phyloP scores from a whole-genome alignment of 2,113 vertebrate species.

The Numida meleagris region DNA sequence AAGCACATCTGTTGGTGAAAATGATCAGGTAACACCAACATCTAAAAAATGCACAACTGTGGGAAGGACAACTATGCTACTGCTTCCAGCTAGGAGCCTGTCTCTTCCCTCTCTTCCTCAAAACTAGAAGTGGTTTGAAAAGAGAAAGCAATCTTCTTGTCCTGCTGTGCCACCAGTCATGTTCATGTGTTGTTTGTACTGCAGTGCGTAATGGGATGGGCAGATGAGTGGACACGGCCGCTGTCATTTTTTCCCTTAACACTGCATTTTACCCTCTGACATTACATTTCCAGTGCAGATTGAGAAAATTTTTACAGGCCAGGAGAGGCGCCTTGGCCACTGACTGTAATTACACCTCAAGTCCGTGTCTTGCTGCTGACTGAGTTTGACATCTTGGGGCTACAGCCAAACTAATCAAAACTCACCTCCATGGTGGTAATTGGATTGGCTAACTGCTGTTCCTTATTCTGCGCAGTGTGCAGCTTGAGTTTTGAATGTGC shows the following conservation, averaged over 20 bases:
- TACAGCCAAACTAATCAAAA: conserved; percentile 5
- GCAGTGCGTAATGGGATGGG: neutral
- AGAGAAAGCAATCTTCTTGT: neutral
- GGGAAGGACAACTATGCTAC: neutral
- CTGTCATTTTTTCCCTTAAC: neutral
- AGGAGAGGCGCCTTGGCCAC: neutral
- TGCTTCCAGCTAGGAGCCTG: neutral
- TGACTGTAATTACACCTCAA: conserved; percentile 14
- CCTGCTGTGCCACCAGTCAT: neutral
- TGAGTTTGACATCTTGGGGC: neutral
- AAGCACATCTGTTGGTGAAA: neutral
- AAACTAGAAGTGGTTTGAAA: neutral
- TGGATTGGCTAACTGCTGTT: conserved; percentile 21
- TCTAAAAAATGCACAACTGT: neutral
- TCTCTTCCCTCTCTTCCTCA: neutral
- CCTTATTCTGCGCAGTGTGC: neutral
- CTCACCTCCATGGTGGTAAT: neutral
- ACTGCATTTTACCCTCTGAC: neutral
- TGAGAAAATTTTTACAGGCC: neutral
- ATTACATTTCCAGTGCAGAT: neutral
- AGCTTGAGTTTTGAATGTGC: conserved; percentile 49
- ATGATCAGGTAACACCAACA: neutral
- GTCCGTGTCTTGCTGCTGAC: conserved; percentile 10
- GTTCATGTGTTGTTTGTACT: accelerated
- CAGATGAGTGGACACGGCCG: neutral